phyloP scores from a whole-genome alignment of 2,113 vertebrate genomes.

The Jaculus jaculus region DNA sequence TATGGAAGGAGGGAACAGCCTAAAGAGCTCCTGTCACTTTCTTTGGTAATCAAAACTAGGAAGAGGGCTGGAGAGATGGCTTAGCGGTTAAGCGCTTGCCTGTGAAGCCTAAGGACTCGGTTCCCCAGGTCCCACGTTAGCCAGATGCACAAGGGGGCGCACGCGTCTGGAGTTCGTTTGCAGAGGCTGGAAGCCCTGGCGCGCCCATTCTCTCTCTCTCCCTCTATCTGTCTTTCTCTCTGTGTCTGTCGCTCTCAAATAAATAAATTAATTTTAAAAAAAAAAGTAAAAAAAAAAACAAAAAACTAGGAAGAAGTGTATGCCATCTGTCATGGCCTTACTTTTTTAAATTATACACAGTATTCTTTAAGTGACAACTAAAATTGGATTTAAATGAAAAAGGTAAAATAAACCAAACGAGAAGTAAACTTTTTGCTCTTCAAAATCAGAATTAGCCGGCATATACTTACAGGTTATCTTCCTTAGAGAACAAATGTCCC shows the following conservation, averaged over 20 bases:
- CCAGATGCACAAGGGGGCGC: too few species aligned
- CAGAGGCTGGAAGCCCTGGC: too few species aligned
- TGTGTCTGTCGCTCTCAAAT: too few species aligned
- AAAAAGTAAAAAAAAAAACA: too few species aligned
- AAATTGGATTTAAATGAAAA: slow-evolving; percentile 10
- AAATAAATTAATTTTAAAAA: too few species aligned
- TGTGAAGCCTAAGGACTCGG: too few species aligned
- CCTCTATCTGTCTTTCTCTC: too few species aligned
- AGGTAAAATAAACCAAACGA: background rate
- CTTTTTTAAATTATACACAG: background rate
- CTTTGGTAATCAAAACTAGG: background rate
- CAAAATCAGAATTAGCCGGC: slow-evolving; percentile 17
- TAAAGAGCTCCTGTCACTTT: background rate
- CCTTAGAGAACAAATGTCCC: slow-evolving; percentile 19
- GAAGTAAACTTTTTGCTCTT: slow-evolving; percentile 7
- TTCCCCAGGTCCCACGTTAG: too few species aligned
- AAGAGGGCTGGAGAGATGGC: too few species aligned
- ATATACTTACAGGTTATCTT: background rate
- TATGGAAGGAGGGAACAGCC: background rate
- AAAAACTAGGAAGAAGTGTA: background rate
- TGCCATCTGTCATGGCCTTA: background rate
- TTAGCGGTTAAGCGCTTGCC: too few species aligned
- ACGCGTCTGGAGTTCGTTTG: too few species aligned
- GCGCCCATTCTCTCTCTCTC: too few species aligned
- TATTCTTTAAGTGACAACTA: slow-evolving; percentile 27